A percentile compares a stretch with the other conserved stretches of the same genome.
Conservation (phyloP, 1,140 invertebrate species). For the Dendroctonus valens region DNA sequence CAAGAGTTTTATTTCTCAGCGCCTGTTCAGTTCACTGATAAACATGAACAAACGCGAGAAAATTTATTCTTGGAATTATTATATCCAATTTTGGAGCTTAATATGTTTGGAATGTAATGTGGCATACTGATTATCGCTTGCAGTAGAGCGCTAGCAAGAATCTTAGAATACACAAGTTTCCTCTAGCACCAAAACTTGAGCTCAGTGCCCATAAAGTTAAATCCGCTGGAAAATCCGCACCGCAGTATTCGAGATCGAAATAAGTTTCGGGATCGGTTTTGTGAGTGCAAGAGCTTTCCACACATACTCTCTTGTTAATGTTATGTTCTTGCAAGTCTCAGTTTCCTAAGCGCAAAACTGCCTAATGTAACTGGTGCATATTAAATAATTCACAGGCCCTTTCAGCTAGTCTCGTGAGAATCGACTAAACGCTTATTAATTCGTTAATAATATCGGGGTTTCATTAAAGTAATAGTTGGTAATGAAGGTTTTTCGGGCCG, state of each 20-base stretch:
- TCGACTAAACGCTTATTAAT: too few relatives aligned
- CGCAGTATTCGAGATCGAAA: slow-evolving; percentile 11
- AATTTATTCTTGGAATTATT: too few relatives aligned
- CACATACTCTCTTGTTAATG: slow-evolving; percentile 10
- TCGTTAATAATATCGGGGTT: too few relatives aligned
- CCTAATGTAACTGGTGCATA: slow-evolving; percentile 5
- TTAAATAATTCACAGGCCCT: not conserved
- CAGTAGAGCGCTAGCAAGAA: not conserved
- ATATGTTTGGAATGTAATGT: too few relatives aligned
- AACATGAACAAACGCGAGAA: too few relatives aligned
- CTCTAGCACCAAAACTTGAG: not conserved
- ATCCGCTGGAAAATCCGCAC: slow-evolving; percentile 21
- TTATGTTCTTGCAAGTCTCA: slow-evolving; percentile 3
- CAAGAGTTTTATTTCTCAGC: too few relatives aligned
- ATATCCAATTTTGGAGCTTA: too few relatives aligned
- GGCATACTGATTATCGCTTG: not conserved
- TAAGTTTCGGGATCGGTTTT: slow-evolving; percentile 18
- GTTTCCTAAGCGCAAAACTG: not conserved
- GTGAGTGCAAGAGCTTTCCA: not conserved
- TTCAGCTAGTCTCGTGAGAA: too few relatives aligned
- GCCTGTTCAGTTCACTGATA: too few relatives aligned
- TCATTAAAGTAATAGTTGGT: not conserved
- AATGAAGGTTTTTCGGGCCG: slow-evolving; percentile 19
- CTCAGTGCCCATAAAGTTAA: slow-evolving; percentile 17
- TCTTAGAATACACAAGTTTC: slow-evolving; percentile 12